Evolutionary conservation across 2,797 vertebrate genomes (phyloP).

Genomic region (Amblyraja radiata): DNA sequence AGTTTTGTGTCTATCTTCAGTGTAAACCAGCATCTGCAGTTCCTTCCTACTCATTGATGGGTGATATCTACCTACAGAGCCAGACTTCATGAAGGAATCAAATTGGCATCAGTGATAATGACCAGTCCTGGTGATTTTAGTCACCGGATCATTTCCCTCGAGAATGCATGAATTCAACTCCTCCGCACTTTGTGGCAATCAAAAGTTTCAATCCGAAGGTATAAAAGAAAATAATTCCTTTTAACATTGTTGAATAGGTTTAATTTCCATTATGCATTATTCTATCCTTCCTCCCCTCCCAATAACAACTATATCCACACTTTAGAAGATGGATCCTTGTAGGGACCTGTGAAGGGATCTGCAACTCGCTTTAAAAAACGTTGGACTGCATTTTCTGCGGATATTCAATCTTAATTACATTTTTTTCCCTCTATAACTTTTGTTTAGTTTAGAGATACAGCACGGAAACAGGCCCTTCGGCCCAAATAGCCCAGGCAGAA

Average conservation of each 20-base stretch:
- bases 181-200: neutral
- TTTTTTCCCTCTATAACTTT: too few species aligned
- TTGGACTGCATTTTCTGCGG: neutral
- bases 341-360: neutral
- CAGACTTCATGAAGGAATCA: neutral
- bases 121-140: neutral
- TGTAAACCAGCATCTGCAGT: too few species aligned
- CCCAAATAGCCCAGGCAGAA: too few species aligned
- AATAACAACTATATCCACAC: neutral
- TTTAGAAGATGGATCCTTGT: neutral
- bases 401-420: neutral
- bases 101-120: neutral
- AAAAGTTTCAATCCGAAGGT: neutral
- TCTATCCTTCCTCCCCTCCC: neutral
- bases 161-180: constrained; percentile 17
- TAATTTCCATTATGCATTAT: neutral
- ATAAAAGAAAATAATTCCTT: neutral
- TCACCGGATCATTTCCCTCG: constrained; percentile 1
- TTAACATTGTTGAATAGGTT: constrained; percentile 6
- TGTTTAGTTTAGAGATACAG: too few species aligned
- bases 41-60: neutral
- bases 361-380: neutral
- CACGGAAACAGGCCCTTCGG: too few species aligned
- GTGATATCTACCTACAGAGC: neutral
- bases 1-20: too few species aligned